Conservation (phyloP, 23 tunicate species). For the Phallusia fumigata region DNA sequence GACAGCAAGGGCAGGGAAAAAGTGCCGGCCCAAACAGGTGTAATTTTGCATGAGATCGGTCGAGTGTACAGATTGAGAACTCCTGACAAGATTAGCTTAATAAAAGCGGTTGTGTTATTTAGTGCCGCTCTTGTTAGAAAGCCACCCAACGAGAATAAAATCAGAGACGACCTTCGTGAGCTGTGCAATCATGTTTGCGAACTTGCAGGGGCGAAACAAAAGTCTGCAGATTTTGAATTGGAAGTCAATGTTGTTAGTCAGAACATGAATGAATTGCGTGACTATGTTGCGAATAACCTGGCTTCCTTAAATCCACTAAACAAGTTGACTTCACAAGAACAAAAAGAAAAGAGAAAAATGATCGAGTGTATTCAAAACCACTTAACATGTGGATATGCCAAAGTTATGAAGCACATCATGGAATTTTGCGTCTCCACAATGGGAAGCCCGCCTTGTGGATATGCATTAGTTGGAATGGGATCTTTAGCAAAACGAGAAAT, state of each 20-base stretch:
- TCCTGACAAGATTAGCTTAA: no score
- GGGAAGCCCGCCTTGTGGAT: slow-evolving; percentile 36
- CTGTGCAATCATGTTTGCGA: background rate
- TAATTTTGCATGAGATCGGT: no score
- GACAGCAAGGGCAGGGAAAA: no score
- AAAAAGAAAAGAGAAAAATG: background rate
- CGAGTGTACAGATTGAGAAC: no score
- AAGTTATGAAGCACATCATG: slow-evolving; percentile 8
- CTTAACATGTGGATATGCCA: slow-evolving; percentile 11
- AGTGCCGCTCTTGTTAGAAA: no score
- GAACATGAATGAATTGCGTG: background rate
- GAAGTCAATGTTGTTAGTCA: background rate
- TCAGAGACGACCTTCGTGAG: no score
- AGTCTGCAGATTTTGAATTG: background rate
- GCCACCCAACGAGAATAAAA: no score
- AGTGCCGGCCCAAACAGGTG: no score
- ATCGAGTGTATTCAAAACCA: background rate
- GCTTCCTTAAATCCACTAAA: background rate
- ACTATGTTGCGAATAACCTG: background rate
- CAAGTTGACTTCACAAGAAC: no score
- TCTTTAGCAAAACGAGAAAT: slow-evolving; percentile 22
- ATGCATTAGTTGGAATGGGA: slow-evolving; percentile 29
- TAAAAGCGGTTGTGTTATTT: no score
- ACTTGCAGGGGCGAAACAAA: background rate
- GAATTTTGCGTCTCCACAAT: slow-evolving; percentile 13